Percentiles rank a stretch among this genome's conserved stretches.
phyloP scores from a whole-genome alignment of 2,888 invertebrate genomes.

The Omphaloscelis lunosa region DNA sequence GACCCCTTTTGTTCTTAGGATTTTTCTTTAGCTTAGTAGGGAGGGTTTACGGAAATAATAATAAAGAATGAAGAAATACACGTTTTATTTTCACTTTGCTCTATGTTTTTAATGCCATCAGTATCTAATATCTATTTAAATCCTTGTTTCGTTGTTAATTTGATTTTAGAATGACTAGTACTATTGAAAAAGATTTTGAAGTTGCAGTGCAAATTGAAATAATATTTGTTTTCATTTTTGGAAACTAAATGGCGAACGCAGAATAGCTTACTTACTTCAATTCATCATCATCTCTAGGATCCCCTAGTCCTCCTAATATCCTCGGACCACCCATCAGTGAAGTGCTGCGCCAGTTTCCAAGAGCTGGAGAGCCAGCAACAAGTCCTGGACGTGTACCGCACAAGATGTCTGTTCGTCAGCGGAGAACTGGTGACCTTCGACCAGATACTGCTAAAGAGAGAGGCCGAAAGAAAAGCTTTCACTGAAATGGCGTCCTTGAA shows the following conservation, averaged over 20 bases:
- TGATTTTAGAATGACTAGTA: background rate
- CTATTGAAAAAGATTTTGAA: background rate
- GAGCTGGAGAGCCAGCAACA: conserved; percentile 88
- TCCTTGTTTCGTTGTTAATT: background rate
- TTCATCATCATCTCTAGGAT: conserved; percentile 79
- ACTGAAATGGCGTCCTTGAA: conserved; percentile 89
- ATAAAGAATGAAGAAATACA: background rate
- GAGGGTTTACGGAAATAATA: background rate
- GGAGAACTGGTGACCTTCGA: conserved; percentile 88
- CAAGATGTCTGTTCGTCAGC: conserved; percentile 88
- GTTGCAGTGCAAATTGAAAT: background rate
- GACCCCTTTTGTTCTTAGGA: background rate
- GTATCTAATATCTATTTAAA: background rate
- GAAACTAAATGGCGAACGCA: background rate
- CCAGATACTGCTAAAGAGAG: conserved; percentile 86
- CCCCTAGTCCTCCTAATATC: conserved; percentile 89
- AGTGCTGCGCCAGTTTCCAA: conserved; percentile 89
- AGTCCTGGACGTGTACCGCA: conserved; percentile 88
- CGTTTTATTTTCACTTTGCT: no score
- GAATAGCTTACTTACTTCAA: background rate
- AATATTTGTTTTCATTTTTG: background rate
- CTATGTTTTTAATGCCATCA: background rate
- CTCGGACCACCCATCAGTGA: conserved; percentile 89
- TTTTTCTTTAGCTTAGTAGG: background rate
- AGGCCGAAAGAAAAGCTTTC: conserved; percentile 87